phyloP scores from a whole-genome alignment of 1,140 invertebrate species.

The Paramacrobiotus metropolitanus region DNA sequence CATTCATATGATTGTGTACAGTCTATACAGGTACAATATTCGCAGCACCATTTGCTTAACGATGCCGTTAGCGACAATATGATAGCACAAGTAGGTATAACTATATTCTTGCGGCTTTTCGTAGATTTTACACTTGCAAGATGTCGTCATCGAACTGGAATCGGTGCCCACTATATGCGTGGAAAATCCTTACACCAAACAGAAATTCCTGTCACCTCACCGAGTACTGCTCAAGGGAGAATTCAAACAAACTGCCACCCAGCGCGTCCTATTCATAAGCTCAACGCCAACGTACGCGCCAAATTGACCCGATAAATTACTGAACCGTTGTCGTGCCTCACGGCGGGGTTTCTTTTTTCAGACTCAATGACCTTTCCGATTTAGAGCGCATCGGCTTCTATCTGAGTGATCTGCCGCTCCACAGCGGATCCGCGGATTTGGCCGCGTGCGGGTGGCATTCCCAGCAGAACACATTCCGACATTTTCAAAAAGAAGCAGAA shows the following conservation, averaged over 20 bases:
- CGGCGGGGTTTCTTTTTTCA: not conserved
- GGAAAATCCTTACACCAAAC: not conserved
- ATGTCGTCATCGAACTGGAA: not conserved
- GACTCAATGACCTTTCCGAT: not conserved
- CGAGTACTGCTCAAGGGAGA: not conserved
- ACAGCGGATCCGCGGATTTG: not conserved
- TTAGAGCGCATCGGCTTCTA: not conserved
- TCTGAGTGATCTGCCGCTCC: not conserved
- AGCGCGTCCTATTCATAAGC: not conserved
- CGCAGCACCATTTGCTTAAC: no score
- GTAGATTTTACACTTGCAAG: not conserved
- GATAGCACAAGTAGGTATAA: not conserved
- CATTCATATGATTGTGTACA: no score
- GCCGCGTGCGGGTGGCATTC: not conserved
- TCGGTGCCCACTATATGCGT: not conserved
- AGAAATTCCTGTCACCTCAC: not conserved
- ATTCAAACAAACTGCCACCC: not conserved
- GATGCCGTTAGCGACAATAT: not conserved
- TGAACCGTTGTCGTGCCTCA: not conserved
- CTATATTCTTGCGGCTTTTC: not conserved
- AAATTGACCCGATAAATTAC: not conserved
- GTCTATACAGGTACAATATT: no score
- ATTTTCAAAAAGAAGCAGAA: constrained; percentile 1
- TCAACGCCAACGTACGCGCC: constrained; percentile 4
- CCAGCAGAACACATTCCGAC: not conserved